Evolutionary conservation across 1,140 invertebrate species (phyloP).

Genomic region (Macrosteles quadrilineatus): DNA sequence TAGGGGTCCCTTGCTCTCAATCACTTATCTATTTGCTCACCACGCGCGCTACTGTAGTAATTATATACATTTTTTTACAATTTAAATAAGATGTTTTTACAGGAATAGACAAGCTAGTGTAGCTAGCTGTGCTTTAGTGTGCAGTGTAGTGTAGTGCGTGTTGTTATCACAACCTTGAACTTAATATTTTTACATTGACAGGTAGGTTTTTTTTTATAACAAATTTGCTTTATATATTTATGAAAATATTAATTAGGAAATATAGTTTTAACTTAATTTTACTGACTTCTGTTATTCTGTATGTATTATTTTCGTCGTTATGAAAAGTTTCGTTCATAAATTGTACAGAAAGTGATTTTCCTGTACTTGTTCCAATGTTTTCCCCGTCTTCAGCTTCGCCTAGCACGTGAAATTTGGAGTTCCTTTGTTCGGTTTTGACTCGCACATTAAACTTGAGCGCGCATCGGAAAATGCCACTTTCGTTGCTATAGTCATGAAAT

Average conservation of each 20-base stretch:
- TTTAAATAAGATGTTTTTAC: no score
- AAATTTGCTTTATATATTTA: neutral
- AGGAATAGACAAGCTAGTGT: no score
- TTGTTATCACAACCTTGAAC: no score
- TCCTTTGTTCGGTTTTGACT: no score
- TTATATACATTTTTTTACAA: no score
- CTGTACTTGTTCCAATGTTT: neutral
- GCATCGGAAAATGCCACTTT: neutral
- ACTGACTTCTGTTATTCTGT: neutral
- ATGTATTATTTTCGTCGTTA: neutral
- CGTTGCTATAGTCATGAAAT: neutral
- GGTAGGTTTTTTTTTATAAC: neutral
- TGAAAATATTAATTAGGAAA: neutral
- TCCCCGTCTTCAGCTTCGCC: neutral
- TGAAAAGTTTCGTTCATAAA: neutral
- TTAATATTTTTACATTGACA: neutral
- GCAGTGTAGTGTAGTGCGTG: no score
- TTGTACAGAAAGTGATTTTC: no score
- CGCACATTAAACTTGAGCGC: no score
- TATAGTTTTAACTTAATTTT: neutral
- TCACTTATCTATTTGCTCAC: no score
- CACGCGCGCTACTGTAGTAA: no score
- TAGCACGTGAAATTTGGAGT: neutral
- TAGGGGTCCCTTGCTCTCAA: no score
- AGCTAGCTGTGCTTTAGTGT: no score